Percentiles rank a stretch among this genome's conserved stretches.
phyloP scores from a whole-genome alignment of 2,797 vertebrate species.

The Sebastes oblongus region DNA sequence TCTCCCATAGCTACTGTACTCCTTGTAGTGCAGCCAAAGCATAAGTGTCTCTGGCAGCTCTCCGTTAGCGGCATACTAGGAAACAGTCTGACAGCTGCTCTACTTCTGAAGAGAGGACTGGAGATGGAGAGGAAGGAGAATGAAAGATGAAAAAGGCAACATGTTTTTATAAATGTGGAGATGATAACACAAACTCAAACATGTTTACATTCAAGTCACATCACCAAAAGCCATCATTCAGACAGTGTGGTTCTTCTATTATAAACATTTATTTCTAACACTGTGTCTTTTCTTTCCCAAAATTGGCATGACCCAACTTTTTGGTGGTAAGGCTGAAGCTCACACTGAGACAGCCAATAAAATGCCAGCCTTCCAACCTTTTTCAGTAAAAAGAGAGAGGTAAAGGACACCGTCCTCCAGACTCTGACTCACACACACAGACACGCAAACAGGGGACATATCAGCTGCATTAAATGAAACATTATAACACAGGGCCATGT shows the following conservation, averaged over 20 bases:
- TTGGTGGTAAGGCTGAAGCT: conserved; percentile 11
- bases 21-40: conserved; percentile 48
- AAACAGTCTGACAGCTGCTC: conserved; percentile 62
- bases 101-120: conserved; percentile 1
- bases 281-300: background rate
- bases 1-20: conserved; percentile 41
- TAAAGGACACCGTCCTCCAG: background rate
- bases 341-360: conserved; percentile 39
- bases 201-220: background rate
- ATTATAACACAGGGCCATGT: background rate
- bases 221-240: background rate
- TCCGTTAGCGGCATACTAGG: conserved; percentile 20
- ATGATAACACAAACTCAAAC: background rate
- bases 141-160: background rate
- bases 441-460: background rate
- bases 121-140: background rate
- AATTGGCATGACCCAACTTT: conserved; percentile 10
- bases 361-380: background rate
- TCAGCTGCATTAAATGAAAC: conserved; percentile 27
- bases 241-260: background rate
- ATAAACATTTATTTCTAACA: background rate
- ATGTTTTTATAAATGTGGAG: conserved; percentile 1
- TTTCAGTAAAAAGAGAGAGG: conserved; percentile 1
- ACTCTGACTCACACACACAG: conserved; percentile 2
- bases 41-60: conserved; percentile 55